Base-by-base conservation (phyloP, 2,888 invertebrate species). In the Gasteruption jaculator region DNA sequence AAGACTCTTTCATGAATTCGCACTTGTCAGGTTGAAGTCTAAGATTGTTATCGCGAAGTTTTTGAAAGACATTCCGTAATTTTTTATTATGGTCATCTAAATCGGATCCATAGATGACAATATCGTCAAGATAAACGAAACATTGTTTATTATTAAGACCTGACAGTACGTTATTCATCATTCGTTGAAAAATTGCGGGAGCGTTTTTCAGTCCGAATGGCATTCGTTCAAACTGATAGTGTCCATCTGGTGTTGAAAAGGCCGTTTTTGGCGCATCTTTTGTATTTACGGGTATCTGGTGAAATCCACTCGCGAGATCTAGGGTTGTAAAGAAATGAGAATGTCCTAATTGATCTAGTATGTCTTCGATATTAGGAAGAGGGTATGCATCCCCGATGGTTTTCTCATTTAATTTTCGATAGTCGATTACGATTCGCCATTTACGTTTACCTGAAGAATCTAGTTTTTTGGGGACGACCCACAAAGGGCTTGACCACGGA, bases 161-260 rank as follows among this genome's bases (percentile, higher is more conserved):
- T 20, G 55, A 29, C 8, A 71, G 40, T 0, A 69, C 54, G 40
- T 50, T 57, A 27, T 68, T 60, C 66, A 71, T 70, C 21, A 64
- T 42, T 5, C 65, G 35, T 50, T 69, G 68, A 35, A 71, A 70
- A 0, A 67, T 65, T 1, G 65, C 61, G 1, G 71, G 71, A 2
- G 70, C 67, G 41, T 68, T 69, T 54, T 63, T 65, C 7, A 73
- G 54, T 1, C 63, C 70, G 48, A 71, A 67, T 0, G 63, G 64
- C 58, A 68, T 59, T 19, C 64, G 35, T 5, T 43, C 50, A 36
- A 56, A 71, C 44, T 69, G 57, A 33, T 52, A 66, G 40, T 65
- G 67, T 18, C 63, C 68, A 10, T 41, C 35, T 24, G 52, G 56
- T 10, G 56, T 54, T 4, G 56, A 53, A 45, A 69, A 69, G 4